Base-by-base conservation (phyloP, 1,140 invertebrate genomes). In the Nephila pilipes region DNA sequence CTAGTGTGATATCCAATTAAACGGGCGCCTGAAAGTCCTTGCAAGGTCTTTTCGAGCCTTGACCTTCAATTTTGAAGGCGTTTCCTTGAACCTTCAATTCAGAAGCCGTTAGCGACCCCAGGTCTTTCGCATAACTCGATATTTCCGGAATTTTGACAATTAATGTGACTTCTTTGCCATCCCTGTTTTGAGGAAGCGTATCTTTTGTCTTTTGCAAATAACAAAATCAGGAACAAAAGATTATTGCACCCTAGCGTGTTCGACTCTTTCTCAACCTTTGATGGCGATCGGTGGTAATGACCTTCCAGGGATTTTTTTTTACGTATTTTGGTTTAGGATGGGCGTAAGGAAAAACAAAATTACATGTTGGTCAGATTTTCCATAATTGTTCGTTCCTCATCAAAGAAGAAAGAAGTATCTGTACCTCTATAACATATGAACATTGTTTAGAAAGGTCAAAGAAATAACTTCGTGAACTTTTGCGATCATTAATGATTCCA, bases 131-230 rank as follows among this genome's bases (percentile, higher is more conserved):
- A 87, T 69, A 63, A 63, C 36, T 38, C 25, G 36, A 90, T 90
- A 90, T 90, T 90, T 90, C 88, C 88, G 89, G 89, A 91, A 91
- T 91, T 91, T 83, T 91, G 89, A 83, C 89, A 91, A 91, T 91
- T 90, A 90, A 38, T 46, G 46, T 10, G n/a, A 58, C 79, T 91
- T 83, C 83, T 46, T 46, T 46, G 46, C 46, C 18, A n/a, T n/a
- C 57, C 57, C 12, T 63, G n/a, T 57, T 80, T 90, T 90, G 14
- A 80, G 69, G 69, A 80, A 80, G 69, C 69, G 46, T 63, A 20
- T 38, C 38, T 69, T 57, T 79, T 79, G 88, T 57, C 88, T 90
- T 90, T 58, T 60, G 55, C 32, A 38, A 55, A 54, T 54, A n/a
- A 38, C 55, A 63, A 36, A 55, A 75, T 58, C 87, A 88, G 65